Evolutionary conservation across 2,797 vertebrate species (phyloP), one percentile per base, ranked within the genome.

Genomic region (Galaxias olidus): DNA sequence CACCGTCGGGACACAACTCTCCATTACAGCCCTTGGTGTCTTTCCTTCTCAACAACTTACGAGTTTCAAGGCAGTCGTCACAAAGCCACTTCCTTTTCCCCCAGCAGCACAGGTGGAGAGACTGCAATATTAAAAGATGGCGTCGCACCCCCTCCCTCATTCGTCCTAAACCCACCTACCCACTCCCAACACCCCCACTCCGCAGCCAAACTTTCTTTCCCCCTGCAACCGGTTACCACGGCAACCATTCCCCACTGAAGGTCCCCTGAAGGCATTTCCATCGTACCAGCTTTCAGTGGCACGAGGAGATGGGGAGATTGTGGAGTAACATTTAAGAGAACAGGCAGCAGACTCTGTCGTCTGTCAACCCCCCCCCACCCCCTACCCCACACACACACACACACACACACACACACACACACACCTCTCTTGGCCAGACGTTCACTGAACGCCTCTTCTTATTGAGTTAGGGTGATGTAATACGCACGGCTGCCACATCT

Each of bases 41-140:
- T 59, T 52, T 56, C 15, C 20, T 46, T 14, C 49, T n/a, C 53
- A 8, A 1, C 17, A 44, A 65, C 65, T 65, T 74, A 51, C 64
- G 50, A 71, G 59, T 40, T 56, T 71, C 52, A 54, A 75, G 82
- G 78, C 63, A 52, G 54, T 75, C 72, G 76, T 80, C 72, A 58
- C 54, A 68, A 71, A 73, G 65, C 56, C 14, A 44, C 69, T 64
- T 76, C 69, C 60, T 74, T 30, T n/a, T 30, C 30, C 69, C 71
- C 66, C 53, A 4, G 17, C 56, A 48, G 56, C 17, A 30, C 30
- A 49, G 11, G 6, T 30, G 41, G 62, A 66, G 18, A 63, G 47
- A 46, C 41, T 61, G 56, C 30, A 63, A 72, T 51, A 51, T 62
- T 52, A 58, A 51, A 19, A 46, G 46, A 19, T 13, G 14, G 48